Conservation (phyloP, 2,113 vertebrate species). For the Gambusia holbrooki region DNA sequence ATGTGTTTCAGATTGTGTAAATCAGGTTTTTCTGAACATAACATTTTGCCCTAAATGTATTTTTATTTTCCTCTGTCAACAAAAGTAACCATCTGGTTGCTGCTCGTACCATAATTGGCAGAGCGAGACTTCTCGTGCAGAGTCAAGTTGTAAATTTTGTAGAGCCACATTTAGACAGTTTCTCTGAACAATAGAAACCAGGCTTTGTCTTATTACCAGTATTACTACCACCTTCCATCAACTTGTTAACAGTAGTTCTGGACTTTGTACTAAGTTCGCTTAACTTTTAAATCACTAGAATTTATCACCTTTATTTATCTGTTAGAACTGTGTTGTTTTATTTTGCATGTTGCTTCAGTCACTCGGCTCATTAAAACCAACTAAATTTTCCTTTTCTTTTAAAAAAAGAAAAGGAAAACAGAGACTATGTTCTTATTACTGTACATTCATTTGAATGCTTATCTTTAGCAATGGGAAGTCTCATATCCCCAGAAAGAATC, state of each 20-base stretch:
- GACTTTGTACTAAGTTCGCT: background rate
- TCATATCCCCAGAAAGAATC: no score
- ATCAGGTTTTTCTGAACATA: background rate
- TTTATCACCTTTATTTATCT: background rate
- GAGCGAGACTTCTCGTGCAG: background rate
- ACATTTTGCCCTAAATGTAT: slow-evolving; percentile 1
- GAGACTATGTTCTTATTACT: no score
- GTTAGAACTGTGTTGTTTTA: background rate
- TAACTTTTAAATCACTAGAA: background rate
- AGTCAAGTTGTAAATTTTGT: slow-evolving; percentile 1
- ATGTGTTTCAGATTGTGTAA: background rate
- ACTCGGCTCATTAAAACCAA: background rate
- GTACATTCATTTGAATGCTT: no score
- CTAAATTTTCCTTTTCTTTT: no score
- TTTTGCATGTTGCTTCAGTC: background rate
- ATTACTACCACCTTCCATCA: background rate
- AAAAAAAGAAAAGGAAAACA: no score
- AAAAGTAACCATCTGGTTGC: background rate
- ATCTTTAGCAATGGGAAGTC: no score
- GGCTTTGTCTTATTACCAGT: background rate
- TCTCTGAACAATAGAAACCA: background rate
- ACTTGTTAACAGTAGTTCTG: background rate
- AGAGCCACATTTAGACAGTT: background rate
- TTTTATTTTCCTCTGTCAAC: background rate
- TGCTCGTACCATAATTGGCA: background rate